phyloP scores from a whole-genome alignment of 1,140 invertebrate species.

The Microplitis demolitor region DNA sequence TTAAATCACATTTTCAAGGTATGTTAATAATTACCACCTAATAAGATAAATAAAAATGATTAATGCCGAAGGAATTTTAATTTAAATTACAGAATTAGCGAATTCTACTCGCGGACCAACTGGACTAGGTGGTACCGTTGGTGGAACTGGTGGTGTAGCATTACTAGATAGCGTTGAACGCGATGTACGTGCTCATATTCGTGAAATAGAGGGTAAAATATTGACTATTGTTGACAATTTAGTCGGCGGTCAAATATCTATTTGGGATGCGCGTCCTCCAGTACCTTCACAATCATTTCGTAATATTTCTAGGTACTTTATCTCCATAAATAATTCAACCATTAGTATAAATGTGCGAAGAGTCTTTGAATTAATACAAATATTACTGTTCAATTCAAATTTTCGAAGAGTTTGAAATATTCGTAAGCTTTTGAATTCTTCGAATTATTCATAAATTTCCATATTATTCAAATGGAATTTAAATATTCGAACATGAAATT shows the following conservation, averaged over 20 bases:
- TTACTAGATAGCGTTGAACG: constrained; percentile 71
- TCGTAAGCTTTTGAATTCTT: too few relatives aligned
- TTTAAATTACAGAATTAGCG: constrained; percentile 40
- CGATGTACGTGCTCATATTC: constrained; percentile 87
- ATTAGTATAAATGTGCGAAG: too few relatives aligned
- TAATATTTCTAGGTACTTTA: constrained; percentile 74
- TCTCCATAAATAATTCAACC: not conserved
- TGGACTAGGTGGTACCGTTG: constrained; percentile 33
- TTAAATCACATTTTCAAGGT: constrained; percentile 71
- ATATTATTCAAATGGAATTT: too few relatives aligned
- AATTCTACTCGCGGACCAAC: constrained; percentile 47
- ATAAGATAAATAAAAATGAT: not conserved
- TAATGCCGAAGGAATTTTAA: not conserved
- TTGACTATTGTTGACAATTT: constrained; percentile 86
- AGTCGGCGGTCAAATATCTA: constrained; percentile 73
- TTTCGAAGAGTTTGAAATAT: not conserved
- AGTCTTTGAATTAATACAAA: too few relatives aligned
- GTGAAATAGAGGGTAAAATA: constrained; percentile 91
- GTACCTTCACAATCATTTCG: constrained; percentile 92
- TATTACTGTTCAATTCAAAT: not conserved
- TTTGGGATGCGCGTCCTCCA: constrained; percentile 93
- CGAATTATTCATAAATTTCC: too few relatives aligned
- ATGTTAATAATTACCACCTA: constrained; percentile 1
- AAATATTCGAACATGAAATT: too few relatives aligned
- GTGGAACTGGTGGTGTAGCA: constrained; percentile 51